Evolutionary conservation across 2,888 invertebrate genomes (phyloP).

Genomic region (Dioctria linearis): DNA sequence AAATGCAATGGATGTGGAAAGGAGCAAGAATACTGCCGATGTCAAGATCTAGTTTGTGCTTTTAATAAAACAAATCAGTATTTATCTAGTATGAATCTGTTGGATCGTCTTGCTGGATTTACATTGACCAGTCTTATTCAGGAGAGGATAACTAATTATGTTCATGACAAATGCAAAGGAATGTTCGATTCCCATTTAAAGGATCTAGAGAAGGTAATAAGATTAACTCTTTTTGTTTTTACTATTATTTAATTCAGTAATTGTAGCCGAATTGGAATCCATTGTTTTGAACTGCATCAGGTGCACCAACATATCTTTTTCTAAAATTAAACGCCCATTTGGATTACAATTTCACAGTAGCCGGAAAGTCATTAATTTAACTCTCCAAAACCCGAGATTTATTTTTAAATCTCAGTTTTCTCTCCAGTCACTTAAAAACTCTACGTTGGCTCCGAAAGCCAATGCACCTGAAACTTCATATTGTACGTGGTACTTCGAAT

Average conservation of each 20-base stretch:
- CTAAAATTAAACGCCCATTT: no score
- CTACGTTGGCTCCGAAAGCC: no score
- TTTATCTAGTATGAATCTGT: constrained; percentile 82
- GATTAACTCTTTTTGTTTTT: constrained; percentile 22
- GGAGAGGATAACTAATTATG: constrained; percentile 85
- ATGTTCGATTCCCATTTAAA: constrained; percentile 88
- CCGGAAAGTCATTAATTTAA: no score
- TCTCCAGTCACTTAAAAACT: no score
- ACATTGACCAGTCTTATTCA: constrained; percentile 88
- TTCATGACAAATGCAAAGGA: constrained; percentile 88
- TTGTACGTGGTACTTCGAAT: no score
- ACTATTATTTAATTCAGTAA: neutral
- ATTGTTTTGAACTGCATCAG: no score
- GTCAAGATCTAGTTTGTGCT: constrained; percentile 74
- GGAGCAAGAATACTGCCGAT: constrained; percentile 75
- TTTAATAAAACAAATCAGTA: constrained; percentile 84
- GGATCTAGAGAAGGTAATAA: constrained; percentile 80
- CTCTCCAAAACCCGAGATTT: no score
- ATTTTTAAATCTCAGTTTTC: no score
- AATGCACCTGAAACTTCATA: no score
- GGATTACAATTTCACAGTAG: no score
- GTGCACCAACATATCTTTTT: no score
- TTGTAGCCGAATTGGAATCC: no score
- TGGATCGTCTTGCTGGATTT: constrained; percentile 89
- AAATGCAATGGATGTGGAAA: constrained; percentile 83